These are phyloP conservation scores for Suncus etruscus DNA, from an alignment of 2,113 vertebrate species.

Conservation along the genomic window DNA sequence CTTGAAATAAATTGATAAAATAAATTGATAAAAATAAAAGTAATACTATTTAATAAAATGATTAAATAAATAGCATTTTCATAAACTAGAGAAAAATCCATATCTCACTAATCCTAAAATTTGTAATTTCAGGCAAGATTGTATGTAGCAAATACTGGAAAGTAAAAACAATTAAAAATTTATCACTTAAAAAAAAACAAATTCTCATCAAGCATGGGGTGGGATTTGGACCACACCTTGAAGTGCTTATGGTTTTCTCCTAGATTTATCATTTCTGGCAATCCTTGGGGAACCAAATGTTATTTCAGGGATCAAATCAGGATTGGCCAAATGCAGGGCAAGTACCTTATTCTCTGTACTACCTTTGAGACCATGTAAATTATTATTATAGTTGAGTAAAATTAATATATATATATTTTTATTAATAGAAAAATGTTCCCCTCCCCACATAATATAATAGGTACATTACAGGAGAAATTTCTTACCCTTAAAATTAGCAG, in stretches of 20 bases:
- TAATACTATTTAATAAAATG: slow-evolving; percentile 28
- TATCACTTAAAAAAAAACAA: not conserved
- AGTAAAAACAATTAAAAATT: no score
- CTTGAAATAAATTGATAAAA: not conserved
- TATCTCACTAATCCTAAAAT: no score
- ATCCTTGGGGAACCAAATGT: no score
- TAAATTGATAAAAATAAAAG: not conserved
- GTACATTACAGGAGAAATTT: slow-evolving; percentile 15
- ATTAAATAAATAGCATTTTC: not conserved
- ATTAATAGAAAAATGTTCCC: not conserved
- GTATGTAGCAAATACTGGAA: no score
- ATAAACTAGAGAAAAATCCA: not conserved
- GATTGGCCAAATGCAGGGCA: no score
- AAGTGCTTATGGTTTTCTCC: no score
- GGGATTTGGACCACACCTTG: no score
- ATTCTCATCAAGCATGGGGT: not conserved
- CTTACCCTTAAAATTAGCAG: slow-evolving; percentile 26
- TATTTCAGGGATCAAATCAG: no score
- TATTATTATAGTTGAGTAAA: slow-evolving; percentile 42
- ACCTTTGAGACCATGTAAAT: no score
- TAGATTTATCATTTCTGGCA: no score
- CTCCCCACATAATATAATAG: not conserved
- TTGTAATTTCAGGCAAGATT: no score
- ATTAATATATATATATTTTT: slow-evolving; percentile 29
- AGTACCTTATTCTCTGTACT: no score